A percentile compares a stretch with the other conserved stretches of the same genome.
These are phyloP conservation scores for Trialeurodes vaporariorum DNA, from an alignment of 1,140 invertebrate species.

Conservation along the genomic window DNA sequence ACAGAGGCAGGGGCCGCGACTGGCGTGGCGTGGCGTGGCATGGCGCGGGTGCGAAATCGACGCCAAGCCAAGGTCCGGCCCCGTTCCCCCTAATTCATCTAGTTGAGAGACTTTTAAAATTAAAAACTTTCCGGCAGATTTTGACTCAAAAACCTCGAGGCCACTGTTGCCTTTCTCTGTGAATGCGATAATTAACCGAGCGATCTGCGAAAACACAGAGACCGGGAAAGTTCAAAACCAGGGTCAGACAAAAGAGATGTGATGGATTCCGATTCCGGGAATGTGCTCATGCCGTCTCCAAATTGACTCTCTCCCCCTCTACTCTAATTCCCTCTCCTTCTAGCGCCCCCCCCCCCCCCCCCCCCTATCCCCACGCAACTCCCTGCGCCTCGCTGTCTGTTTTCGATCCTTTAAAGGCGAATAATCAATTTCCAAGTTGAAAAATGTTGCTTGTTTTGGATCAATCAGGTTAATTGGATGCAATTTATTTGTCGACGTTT, in stretches of 20 bases:
- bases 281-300: not conserved
- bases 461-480: not conserved
- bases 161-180: not conserved
- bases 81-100: not conserved
- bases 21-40: no score
- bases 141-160: not conserved
- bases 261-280: not conserved
- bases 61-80: not conserved
- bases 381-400: no score
- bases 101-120: not conserved
- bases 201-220: no score
- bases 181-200: not conserved
- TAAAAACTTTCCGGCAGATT: not conserved
- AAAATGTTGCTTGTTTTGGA: not conserved
- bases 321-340: no score
- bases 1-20: no score
- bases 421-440: not conserved
- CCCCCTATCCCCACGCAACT: not conserved
- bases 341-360: no score
- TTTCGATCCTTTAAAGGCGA: not conserved
- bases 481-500: not conserved
- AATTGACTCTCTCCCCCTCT: no score
- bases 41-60: no score
- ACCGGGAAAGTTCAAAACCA: not conserved
- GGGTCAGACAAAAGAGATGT: not conserved